Conservation (phyloP, 2,888 invertebrate species). For the Perithous albicinctus region DNA sequence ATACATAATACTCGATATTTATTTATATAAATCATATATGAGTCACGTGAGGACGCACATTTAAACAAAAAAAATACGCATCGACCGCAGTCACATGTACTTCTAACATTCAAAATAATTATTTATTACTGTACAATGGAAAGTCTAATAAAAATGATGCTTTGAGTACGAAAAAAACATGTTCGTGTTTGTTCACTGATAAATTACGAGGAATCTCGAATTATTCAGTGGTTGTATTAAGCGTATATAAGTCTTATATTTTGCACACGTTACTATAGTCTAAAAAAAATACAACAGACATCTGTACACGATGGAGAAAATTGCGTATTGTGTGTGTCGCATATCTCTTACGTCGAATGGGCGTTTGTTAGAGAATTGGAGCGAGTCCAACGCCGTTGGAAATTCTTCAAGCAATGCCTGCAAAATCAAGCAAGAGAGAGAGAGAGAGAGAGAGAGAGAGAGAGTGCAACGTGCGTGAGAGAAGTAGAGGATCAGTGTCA, state of each 20-base stretch:
- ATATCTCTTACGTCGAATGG: constrained; percentile 47
- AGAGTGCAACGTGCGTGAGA: constrained; percentile 30
- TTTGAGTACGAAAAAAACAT: constrained; percentile 75
- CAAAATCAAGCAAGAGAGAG: constrained; percentile 17
- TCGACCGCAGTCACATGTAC: constrained; percentile 61
- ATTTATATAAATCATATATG: constrained; percentile 51
- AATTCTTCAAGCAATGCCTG: constrained; percentile 32
- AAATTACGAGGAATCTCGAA: constrained; percentile 51
- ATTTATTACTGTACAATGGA: constrained; percentile 83
- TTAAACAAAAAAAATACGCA: constrained; percentile 36
- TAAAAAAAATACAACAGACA: constrained; percentile 18
- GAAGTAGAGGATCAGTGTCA: constrained; percentile 39
- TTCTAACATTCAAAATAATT: constrained; percentile 80
- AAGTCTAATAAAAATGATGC: constrained; percentile 81
- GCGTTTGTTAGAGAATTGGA: constrained; percentile 54
- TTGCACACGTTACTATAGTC: constrained; percentile 38
- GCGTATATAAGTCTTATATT: constrained; percentile 35
- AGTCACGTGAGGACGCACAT: constrained; percentile 40
- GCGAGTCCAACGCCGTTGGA: constrained; percentile 48
- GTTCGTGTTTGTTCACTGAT: constrained; percentile 60
- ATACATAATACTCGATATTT: constrained; percentile 61
- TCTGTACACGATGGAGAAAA: constrained; percentile 38
- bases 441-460: constrained; percentile 18
- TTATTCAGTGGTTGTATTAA: constrained; percentile 30
- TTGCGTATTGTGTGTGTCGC: constrained; percentile 10